Evolutionary conservation across 2,797 vertebrate genomes (phyloP).

Genomic region (Prunella strophiata): DNA sequence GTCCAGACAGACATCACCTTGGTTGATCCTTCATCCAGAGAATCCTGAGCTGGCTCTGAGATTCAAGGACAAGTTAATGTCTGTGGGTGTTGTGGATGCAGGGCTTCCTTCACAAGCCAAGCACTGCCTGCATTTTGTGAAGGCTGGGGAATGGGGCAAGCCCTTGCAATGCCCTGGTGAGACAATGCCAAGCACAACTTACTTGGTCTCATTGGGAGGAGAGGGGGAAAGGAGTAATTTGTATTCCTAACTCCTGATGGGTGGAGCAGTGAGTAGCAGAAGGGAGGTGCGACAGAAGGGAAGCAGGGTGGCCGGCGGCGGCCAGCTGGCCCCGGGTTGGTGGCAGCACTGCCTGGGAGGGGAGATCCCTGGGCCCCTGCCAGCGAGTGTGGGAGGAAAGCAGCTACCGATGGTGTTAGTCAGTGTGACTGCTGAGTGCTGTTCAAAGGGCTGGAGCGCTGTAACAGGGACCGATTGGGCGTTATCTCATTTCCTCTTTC

Average conservation of each 20-base stretch:
- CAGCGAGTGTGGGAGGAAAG: background rate
- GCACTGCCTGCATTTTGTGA: background rate
- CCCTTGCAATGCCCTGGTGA: background rate
- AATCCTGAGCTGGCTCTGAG: background rate
- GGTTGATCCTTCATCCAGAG: background rate
- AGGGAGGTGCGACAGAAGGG: background rate
- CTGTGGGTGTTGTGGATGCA: rapidly evolving
- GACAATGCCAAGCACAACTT: background rate
- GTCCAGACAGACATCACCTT: background rate
- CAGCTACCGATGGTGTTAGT: background rate
- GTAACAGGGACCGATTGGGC: background rate
- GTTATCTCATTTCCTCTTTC: conserved; percentile 35
- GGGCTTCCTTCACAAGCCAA: background rate
- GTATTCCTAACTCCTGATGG: background rate
- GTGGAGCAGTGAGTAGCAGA: background rate
- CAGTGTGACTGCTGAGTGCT: background rate
- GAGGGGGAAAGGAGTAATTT: background rate
- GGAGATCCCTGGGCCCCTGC: conserved; percentile 8
- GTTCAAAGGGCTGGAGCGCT: background rate
- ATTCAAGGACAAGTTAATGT: background rate
- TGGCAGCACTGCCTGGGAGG: background rate
- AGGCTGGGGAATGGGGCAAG: background rate
- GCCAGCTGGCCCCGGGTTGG: background rate
- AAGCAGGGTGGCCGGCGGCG: rapidly evolving
- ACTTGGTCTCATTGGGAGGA: background rate